Evolutionary conservation across 2,797 vertebrate species (phyloP).

Genomic region (Bryconaethiops microstoma): DNA sequence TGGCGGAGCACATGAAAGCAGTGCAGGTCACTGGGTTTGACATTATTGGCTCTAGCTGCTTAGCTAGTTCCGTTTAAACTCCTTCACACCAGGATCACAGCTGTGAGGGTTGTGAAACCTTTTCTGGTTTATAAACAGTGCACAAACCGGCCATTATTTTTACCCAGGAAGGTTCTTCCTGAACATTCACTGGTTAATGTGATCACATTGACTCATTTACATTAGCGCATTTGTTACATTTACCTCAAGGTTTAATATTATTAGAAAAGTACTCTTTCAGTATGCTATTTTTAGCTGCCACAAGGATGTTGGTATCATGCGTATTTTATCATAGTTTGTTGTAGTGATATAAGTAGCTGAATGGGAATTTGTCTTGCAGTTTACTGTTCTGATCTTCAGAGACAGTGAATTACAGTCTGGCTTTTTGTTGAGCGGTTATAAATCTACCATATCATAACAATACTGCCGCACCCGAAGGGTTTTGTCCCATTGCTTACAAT

Average conservation of each 20-base stretch:
- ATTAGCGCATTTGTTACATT: background rate
- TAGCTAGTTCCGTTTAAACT: conserved; percentile 41
- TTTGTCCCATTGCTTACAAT: background rate
- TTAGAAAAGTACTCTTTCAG: background rate
- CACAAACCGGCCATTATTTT: background rate
- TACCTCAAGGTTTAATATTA: background rate
- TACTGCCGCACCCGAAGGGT: background rate
- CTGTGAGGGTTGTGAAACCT: background rate
- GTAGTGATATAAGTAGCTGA: background rate
- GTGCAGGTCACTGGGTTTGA: conserved; percentile 45
- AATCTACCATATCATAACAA: background rate
- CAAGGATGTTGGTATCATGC: background rate
- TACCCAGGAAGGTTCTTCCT: background rate
- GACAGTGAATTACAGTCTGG: background rate
- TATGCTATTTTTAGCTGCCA: too few species aligned
- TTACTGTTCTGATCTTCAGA: conserved; percentile 12
- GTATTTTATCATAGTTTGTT: background rate
- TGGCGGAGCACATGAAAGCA: conserved; percentile 40
- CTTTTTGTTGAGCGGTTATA: background rate
- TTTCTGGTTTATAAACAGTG: background rate
- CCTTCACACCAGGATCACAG: conserved; percentile 41
- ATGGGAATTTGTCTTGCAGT: background rate
- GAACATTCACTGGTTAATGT: background rate
- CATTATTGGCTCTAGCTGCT: conserved; percentile 40
- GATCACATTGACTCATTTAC: background rate